Base-by-base conservation (phyloP, 2,113 vertebrate species). In the Macaca fascicularis region DNA sequence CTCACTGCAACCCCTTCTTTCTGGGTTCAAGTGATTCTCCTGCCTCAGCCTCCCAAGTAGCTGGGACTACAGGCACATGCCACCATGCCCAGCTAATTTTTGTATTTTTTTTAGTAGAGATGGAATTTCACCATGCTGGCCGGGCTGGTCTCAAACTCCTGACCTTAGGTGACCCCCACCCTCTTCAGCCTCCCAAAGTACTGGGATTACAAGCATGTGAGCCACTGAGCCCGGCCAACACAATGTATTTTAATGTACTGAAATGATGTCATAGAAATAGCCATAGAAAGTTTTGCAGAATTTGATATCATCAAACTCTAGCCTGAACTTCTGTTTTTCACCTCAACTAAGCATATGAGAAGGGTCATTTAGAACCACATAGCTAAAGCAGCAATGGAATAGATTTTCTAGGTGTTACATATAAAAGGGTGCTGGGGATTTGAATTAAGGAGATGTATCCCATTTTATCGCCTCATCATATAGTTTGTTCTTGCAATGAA, bases 401-500 rank as follows among this genome's bases (percentile, higher is more conserved):
- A 27, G n/a, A 38, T 81, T 92, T 82, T 48, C 14, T 75, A 43
- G 40, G 59, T 85, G 32, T 74, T 69, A 76, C 6, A 2, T 69
- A 35, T 75, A 19, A 91, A 94, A 70, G 70, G 14, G 32, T 40
- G 4, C 52, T 74, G 9, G 40, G 10, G 2, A 40, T 81, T 64
- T 93, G 70, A 87, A 25, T 82, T 55, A 93, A 91, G 55, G 48
- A 25, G 11, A 80, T 27, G 1, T 14, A 67, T 19, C 43, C 64
- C 17, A 86, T 86, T 72, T 93, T 8, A 27, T 78, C 10, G 27
- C 45, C n/a, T 78, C 80, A 78, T 16, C 35, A 7, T 67, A 3
- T 67, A 50, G 48, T 69, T 89, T 96, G 35, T 90, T 93, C 75
- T 95, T 96, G 30, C 43, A 90, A 76, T 91, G 10, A 84, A 93